These are phyloP conservation scores for Drosophila repleta DNA, from an alignment of 1,140 invertebrate genomes.

Conservation along the genomic window DNA sequence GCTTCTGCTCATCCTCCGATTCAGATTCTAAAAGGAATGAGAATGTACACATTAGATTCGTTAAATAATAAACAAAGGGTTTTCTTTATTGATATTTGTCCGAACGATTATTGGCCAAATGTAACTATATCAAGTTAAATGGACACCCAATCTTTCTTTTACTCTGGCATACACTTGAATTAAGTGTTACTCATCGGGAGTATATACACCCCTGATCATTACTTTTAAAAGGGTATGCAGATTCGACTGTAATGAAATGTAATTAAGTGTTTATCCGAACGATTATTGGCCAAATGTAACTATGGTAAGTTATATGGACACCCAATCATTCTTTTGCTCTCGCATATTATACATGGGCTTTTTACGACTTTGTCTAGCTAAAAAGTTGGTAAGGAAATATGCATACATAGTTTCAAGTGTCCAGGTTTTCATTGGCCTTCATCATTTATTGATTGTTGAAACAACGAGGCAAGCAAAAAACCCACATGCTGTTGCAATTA, in stretches of 20 bases:
- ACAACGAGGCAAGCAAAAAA: slow-evolving; percentile 83
- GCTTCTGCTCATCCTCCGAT: slow-evolving; percentile 82
- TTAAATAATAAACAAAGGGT: background rate
- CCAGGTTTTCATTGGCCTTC: slow-evolving; percentile 80
- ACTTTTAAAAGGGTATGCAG: slow-evolving; percentile 9
- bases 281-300: slow-evolving; percentile 72
- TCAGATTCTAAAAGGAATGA: slow-evolving; percentile 69
- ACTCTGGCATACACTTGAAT: slow-evolving; percentile 57
- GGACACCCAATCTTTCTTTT: slow-evolving; percentile 72
- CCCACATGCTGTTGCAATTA: slow-evolving; percentile 72
- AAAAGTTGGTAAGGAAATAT: slow-evolving; percentile 44
- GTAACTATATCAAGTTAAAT: slow-evolving; percentile 72
- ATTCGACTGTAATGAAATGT: background rate
- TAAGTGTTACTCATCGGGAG: slow-evolving; percentile 4
- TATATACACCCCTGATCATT: background rate
- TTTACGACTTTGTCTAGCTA: slow-evolving; percentile 39
- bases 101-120: slow-evolving; percentile 66
- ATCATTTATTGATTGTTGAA: slow-evolving; percentile 39
- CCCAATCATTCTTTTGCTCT: slow-evolving; percentile 72
- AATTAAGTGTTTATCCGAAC: slow-evolving; percentile 32
- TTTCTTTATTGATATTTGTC: slow-evolving; percentile 14
- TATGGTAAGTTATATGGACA: slow-evolving; percentile 71
- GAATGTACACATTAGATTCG: background rate
- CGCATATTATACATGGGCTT: slow-evolving; percentile 53
- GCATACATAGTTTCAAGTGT: slow-evolving; percentile 38